Evolutionary conservation across 2,113 vertebrate species (phyloP), one percentile per base, ranked within the genome.

Genomic region (Ptilorrhoa leucosticta): DNA sequence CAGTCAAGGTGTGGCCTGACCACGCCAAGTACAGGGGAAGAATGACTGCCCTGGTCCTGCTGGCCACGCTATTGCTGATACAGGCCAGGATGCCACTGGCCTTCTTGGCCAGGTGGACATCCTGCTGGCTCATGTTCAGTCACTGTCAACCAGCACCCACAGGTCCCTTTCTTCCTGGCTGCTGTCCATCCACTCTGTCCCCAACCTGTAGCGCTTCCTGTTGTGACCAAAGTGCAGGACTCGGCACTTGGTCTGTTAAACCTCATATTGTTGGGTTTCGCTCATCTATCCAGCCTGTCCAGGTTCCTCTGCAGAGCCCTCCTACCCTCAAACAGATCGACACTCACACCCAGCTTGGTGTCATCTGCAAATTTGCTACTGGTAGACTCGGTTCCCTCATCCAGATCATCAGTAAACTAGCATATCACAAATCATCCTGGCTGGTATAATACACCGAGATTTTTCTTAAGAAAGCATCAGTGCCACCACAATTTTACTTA

Each of bases 161-260:
- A 48, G 42, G 6, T 75, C 26, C 35, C 26, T 42, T 50, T 50
- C 71, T 50, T 26, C 44, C 61, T 50, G 26, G 8, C 7, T 0
- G 4, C 51, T 76, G 13, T 11, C 24, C 51, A 50, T 35, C 71
- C 9, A 7, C 51, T 66, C 71, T 30, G 31, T 21, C 51, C 44
- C 26, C 31, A 58, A 0, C 7, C 61, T 66, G 51, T 6, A 42
- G 35, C 4, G 10, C 13, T 58, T 17, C 37, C 14, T 28, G 7
- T 40, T 42, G 35, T 30, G 10, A 58, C 13, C 16, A 31, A 58
- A 76, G 14, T 18, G 23, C 40, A 65, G 40, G 50, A 73, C 12
- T 47, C 0, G 0, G 28, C 6, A 54, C n/a, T 5, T 10, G 33
- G 17, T 22, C n/a, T 72, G n/a, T 33, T 54, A 64, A 45, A 64